Evolutionary conservation across 2,888 invertebrate species (phyloP), one percentile per base, ranked within the genome.

Genomic region (Amphipoea oculea): DNA sequence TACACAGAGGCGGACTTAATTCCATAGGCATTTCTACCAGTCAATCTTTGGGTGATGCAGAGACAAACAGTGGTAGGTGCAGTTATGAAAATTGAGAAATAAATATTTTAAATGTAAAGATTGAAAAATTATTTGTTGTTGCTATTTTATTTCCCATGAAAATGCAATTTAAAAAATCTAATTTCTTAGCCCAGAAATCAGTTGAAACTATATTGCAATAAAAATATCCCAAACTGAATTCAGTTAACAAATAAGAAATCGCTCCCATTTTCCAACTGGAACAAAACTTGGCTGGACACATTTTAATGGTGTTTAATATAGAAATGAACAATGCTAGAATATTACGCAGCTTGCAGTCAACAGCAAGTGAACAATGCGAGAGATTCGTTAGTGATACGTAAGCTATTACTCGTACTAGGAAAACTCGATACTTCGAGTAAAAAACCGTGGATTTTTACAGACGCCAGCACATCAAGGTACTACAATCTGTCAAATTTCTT

Each of bases 311-410:
- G 83, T 88, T 89, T 86, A 88, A 88, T 85, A 86, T 67, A 51
- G 66, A 54, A 76, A 12, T 36, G 82, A 88, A 87, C 87, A 86
- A 86, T 88, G 80, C 78, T 48, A 40, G 79, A 74, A 79, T 75
- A 86, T 77, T 83, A 80, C 81, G 73, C 67, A 76, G 87, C 78
- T 77, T 84, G 82, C 88, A 85, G 88, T 87, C 90, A 86, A 87
- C 89, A 86, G 84, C 76, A 83, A 71, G 68, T 63, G 88, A 92
- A 92, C 92, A 92, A 92, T 92, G 86, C 88, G 79, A n/a, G 83
- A 90, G 89, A 91, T 91, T 92, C 90, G 91, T 91, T 90, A 90
- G 87, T 88, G 90, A 92, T 91, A 91, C 89, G 85, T 85, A 89
- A 91, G 84, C 87, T 85, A 74, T 70, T 79, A 66, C 73, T 65